A percentile compares a stretch with the other conserved stretches of the same genome.
Conservation (phyloP, 2,797 vertebrate species). For the Epinephelus malabaricus region DNA sequence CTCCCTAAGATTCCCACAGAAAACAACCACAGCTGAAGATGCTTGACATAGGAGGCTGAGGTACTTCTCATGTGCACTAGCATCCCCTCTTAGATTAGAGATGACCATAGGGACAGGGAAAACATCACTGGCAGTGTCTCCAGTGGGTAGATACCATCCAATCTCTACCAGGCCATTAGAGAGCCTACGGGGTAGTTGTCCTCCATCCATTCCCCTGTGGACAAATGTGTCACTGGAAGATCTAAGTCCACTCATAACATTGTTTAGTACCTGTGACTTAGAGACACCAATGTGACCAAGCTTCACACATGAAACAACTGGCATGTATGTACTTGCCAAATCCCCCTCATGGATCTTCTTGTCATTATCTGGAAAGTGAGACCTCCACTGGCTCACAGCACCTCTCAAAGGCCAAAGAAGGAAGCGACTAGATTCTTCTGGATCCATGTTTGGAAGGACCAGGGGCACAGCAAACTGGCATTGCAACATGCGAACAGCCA, state of each 20-base stretch:
- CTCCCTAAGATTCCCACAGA: slow-evolving; percentile 84
- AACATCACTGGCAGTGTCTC: slow-evolving; percentile 67
- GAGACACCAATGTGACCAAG: slow-evolving; percentile 81
- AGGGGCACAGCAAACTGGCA: slow-evolving; percentile 90
- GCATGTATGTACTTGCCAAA: slow-evolving; percentile 81
- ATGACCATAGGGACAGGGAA: slow-evolving; percentile 85
- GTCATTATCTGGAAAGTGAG: slow-evolving; percentile 54
- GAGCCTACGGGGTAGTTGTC: slow-evolving; percentile 73
- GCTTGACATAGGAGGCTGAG: slow-evolving; percentile 84
- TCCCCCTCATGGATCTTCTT: slow-evolving; percentile 74
- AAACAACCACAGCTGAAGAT: slow-evolving; percentile 86
- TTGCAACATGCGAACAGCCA: slow-evolving; percentile 86
- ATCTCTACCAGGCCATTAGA: slow-evolving; percentile 87
- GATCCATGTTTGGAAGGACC: slow-evolving; percentile 81
- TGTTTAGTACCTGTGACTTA: slow-evolving; percentile 89
- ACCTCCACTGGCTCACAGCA: slow-evolving; percentile 83
- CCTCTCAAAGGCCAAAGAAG: slow-evolving; percentile 88
- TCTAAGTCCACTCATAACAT: slow-evolving; percentile 74
- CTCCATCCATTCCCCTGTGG: slow-evolving; percentile 84
- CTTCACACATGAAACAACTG: slow-evolving; percentile 81
- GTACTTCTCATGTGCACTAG: slow-evolving; percentile 77
- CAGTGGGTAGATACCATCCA: slow-evolving; percentile 86
- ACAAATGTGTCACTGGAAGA: slow-evolving; percentile 83
- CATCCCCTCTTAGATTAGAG: slow-evolving; percentile 87
- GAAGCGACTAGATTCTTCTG: slow-evolving; percentile 74